These are phyloP conservation scores for Nestor notabilis DNA, from an alignment of 2,113 vertebrate species.

Conservation along the genomic window DNA sequence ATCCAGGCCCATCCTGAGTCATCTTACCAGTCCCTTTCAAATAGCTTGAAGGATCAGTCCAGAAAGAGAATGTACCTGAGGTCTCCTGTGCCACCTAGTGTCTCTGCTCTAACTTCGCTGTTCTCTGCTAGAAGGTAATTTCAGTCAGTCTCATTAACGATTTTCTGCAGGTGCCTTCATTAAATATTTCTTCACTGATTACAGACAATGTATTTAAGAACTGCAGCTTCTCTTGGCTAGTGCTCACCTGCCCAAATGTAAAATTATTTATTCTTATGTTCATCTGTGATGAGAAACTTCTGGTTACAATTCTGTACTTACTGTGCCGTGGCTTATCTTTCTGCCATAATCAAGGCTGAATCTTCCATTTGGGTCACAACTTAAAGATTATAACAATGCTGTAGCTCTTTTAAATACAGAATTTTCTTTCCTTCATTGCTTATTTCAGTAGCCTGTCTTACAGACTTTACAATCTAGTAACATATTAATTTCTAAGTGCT, in stretches of 20 bases:
- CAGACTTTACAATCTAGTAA: not conserved
- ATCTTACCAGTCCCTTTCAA: not conserved
- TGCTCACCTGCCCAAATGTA: not conserved
- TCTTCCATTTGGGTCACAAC: not conserved
- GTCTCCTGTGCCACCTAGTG: not conserved
- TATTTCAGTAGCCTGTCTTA: not conserved
- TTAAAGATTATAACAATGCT: not conserved
- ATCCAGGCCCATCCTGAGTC: not conserved
- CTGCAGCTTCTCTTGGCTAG: not conserved
- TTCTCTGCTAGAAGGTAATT: not conserved
- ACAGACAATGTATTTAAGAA: not conserved
- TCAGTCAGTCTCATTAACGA: not conserved
- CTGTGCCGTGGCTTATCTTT: not conserved
- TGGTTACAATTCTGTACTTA: not conserved
- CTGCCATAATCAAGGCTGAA: not conserved
- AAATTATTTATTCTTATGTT: not conserved
- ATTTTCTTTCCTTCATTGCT: not conserved
- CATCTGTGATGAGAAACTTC: not conserved
- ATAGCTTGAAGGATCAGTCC: not conserved
- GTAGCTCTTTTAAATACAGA: not conserved
- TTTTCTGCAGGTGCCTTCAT: not conserved
- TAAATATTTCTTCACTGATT: not conserved
- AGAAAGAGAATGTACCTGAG: not conserved
- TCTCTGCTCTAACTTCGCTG: not conserved
- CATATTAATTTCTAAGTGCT: not conserved